Evolutionary conservation across 2,888 invertebrate genomes (phyloP), one percentile per base, ranked within the genome.

Genomic region (Resseliella maxima): DNA sequence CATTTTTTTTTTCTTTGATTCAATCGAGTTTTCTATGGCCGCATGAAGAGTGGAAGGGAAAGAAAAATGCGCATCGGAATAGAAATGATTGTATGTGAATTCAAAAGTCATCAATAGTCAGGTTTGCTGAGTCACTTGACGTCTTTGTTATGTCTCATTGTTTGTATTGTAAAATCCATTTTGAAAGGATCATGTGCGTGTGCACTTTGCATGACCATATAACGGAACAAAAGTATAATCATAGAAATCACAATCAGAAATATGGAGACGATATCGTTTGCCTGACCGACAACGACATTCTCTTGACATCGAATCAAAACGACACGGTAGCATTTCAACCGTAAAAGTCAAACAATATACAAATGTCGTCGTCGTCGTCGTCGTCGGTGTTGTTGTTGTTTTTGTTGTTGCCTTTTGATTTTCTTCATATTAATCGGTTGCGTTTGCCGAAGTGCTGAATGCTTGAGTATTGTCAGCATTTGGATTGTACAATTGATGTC

Each of bases 111-210:
- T 72, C 72, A 72, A 72, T 72, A 72, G 72, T 31, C 72, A 72
- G 72, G 72, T 72, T n/a, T 72, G 72, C 72, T 72, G 72, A 72
- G 72, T 72, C 72, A 72, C 72, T 72, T 72, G 72, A 72, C 72
- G 72, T 72, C 72, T 72, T 72, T 72, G 72, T 72, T 72, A 18
- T 6, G 27, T 72, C 72, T 12, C 83, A 83, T 83, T 83, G 83
- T 83, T 83, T 38, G 24, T 38, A 21, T 83, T 6, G 24, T 1
- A 38, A n/a, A 83, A n/a, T 18, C 83, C 5, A 35, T 36, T 31
- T 21, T 24, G 83, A 83, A 83, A 83, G 83, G 83, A 38, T 83
- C 38, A 83, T 83, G 83, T 83, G 83, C 36, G 83, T 83, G 83
- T 38, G 83, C 38, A 72, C 83, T 38, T 36, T 38, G 83, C 36